These are phyloP conservation scores for Allacma fusca DNA, from an alignment of 2,888 invertebrate genomes.

Conservation along the genomic window DNA sequence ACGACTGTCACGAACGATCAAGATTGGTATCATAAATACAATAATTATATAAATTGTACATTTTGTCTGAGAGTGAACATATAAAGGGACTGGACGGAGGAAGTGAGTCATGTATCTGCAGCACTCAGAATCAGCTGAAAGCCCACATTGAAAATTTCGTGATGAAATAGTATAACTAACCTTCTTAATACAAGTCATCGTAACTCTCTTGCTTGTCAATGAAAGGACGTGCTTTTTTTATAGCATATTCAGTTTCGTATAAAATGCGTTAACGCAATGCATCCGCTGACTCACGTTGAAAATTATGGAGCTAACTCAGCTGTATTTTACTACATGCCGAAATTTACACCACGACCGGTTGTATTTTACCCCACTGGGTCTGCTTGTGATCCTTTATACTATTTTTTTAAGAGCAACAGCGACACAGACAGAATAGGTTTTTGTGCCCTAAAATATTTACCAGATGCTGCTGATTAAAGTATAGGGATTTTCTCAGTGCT, in stretches of 20 bases:
- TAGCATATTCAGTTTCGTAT: neutral
- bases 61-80: no score
- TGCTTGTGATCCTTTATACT: no score
- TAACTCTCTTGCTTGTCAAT: neutral
- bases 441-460: neutral
- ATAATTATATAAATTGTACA: no score
- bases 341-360: no score
- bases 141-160: neutral
- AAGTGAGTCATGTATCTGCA: neutral
- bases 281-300: neutral
- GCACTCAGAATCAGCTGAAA: neutral
- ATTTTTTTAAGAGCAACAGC: no score
- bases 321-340: neutral
- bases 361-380: no score
- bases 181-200: constrained; percentile 11
- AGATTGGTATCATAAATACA: neutral
- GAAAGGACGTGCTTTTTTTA: neutral
- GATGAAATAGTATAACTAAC: neutral
- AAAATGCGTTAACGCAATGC: neutral
- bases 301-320: neutral
- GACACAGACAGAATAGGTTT: neutral
- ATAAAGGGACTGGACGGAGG: neutral
- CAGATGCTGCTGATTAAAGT: constrained; percentile 11
- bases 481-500: neutral
- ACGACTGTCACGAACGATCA: neutral